Conservation (phyloP, 2,888 invertebrate species). For the Drosophila meridionalis region DNA sequence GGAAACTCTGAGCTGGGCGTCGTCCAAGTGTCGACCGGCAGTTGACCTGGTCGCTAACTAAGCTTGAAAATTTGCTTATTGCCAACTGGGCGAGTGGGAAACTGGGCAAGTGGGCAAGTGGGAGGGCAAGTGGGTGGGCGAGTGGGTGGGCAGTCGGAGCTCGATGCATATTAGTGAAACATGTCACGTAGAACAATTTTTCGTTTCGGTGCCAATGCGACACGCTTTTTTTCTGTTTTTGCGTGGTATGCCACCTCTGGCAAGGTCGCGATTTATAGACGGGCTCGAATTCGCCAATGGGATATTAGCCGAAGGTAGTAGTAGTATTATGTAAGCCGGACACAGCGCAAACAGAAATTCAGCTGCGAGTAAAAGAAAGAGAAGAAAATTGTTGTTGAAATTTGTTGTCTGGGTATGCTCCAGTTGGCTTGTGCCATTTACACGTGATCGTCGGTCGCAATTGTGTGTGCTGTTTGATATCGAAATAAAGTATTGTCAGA, state of each 20-base stretch:
- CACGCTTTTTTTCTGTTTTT: constrained; percentile 48
- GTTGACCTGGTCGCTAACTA: constrained; percentile 53
- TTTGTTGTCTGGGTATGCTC: constrained; percentile 24
- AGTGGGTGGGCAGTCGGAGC: constrained; percentile 19
- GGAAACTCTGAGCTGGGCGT: constrained; percentile 5
- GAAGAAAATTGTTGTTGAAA: constrained; percentile 7
- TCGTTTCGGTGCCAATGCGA: constrained; percentile 74
- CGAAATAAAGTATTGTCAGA: constrained; percentile 35
- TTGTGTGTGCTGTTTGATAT: constrained; percentile 39
- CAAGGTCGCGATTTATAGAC: constrained; percentile 65
- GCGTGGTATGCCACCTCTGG: constrained; percentile 67
- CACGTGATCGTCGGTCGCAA: constrained; percentile 20
- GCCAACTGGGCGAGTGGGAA: constrained; percentile 38
- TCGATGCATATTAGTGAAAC: constrained; percentile 51
- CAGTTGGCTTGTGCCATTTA: constrained; percentile 34
- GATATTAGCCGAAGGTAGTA: constrained; percentile 30
- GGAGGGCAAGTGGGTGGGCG: background rate
- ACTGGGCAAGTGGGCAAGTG: constrained; percentile 5
- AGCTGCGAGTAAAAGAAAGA: background rate
- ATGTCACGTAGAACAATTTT: constrained; percentile 74
- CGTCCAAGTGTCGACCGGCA: constrained; percentile 36
- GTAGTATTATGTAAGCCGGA: constrained; percentile 34
- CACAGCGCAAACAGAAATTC: background rate
- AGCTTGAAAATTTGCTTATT: constrained; percentile 61
- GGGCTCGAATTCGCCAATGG: constrained; percentile 23